phyloP scores from a whole-genome alignment of 2,888 invertebrate genomes.

The Scelioninae gen. 1 region DNA sequence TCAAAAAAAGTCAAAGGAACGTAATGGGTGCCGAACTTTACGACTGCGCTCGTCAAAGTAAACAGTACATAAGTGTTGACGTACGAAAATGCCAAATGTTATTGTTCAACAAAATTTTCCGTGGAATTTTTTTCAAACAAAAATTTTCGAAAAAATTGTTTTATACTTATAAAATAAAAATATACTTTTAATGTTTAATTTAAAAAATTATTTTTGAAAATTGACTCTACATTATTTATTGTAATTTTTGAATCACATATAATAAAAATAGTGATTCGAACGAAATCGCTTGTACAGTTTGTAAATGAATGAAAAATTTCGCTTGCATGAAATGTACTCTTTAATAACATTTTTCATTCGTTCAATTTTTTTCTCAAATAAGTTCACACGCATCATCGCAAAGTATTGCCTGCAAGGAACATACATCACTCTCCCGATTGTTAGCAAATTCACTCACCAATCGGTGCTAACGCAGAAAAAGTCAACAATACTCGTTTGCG shows the following conservation, averaged over 20 bases:
- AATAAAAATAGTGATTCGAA: too few species aligned
- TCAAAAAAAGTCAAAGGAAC: slow-evolving; percentile 32
- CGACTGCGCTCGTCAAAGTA: slow-evolving; percentile 62
- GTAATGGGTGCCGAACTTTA: slow-evolving; percentile 61
- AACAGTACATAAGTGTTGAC: slow-evolving; percentile 38
- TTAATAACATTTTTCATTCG: neutral
- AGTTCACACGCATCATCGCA: slow-evolving; percentile 24
- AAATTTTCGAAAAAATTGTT: neutral
- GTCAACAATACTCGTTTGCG: slow-evolving; percentile 65
- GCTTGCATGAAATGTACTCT: neutral
- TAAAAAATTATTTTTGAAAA: neutral
- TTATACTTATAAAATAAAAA: neutral
- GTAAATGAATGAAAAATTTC: too few species aligned
- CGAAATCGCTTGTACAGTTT: too few species aligned
- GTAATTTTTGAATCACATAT: too few species aligned
- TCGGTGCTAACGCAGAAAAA: slow-evolving; percentile 68
- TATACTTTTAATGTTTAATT: neutral
- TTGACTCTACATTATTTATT: too few species aligned
- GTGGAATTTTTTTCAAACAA: neutral
- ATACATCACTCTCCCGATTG: slow-evolving; percentile 57
- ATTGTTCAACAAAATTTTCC: neutral
- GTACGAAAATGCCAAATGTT: slow-evolving; percentile 29
- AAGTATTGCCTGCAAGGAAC: slow-evolving; percentile 28
- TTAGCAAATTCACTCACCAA: slow-evolving; percentile 73
- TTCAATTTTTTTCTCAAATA: slow-evolving; percentile 1